Evolutionary conservation across 2,113 vertebrate genomes (phyloP).

Genomic region (Albula goreensis): DNA sequence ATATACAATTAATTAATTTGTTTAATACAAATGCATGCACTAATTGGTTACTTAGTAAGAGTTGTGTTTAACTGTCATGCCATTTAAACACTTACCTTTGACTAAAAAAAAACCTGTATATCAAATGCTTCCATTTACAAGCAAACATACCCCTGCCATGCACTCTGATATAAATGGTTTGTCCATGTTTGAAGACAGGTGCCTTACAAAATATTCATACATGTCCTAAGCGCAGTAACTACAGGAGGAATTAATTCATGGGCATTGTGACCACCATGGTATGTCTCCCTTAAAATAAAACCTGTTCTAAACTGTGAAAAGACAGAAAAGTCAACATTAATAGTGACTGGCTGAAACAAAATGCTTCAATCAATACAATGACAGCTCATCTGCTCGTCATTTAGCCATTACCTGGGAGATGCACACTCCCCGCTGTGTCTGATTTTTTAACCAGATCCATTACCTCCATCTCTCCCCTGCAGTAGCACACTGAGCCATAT

Average conservation of each 20-base stretch:
- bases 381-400: slow-evolving; percentile 64
- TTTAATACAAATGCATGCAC: not conserved
- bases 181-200: not conserved
- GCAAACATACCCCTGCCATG: not conserved
- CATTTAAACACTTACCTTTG: not conserved
- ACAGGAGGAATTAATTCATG: not conserved
- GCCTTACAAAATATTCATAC: no score
- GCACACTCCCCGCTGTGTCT: slow-evolving; percentile 57
- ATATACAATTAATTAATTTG: not conserved
- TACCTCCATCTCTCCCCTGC: slow-evolving; percentile 30
- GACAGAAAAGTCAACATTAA: not conserved
- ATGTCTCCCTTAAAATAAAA: not conserved
- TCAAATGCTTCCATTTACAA: not conserved
- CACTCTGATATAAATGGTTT: not conserved
- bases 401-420: slow-evolving; percentile 71
- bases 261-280: not conserved
- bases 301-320: not conserved
- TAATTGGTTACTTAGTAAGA: not conserved
- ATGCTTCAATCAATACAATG: slow-evolving; percentile 65
- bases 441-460: slow-evolving; percentile 59
- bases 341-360: slow-evolving; percentile 69
- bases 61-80: not conserved
- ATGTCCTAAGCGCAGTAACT: not conserved
- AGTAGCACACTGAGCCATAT: slow-evolving; percentile 19
- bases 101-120: not conserved